Conservation (phyloP, 2,797 vertebrate species). For the Anableps anableps region DNA sequence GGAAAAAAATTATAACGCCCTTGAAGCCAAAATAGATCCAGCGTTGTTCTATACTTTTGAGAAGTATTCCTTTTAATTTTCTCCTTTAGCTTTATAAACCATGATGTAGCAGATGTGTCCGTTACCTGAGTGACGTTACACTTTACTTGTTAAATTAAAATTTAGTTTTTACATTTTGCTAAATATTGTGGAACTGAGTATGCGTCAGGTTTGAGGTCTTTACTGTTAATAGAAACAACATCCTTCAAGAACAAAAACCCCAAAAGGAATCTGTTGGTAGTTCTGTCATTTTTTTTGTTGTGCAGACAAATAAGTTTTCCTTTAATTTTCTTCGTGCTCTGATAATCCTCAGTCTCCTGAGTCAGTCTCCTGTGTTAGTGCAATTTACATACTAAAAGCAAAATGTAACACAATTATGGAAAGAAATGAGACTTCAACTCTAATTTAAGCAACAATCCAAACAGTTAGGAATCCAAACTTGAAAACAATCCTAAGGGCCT, state of each 20-base stretch:
- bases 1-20: background rate
- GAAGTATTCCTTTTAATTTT: background rate
- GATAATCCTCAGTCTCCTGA: background rate
- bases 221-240: too few species aligned
- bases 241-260: background rate
- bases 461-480: background rate
- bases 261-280: background rate
- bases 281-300: slow-evolving; percentile 3
- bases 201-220: background rate
- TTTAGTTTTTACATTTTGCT: background rate
- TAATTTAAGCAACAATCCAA: background rate
- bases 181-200: background rate
- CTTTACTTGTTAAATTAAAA: background rate
- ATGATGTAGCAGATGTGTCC: background rate
- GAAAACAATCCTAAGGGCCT: background rate
- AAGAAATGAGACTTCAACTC: too few species aligned
- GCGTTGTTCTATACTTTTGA: background rate
- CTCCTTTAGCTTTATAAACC: background rate
- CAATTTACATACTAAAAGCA: background rate
- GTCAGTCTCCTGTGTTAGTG: background rate
- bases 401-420: background rate
- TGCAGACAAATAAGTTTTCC: background rate
- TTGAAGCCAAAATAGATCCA: background rate
- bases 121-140: background rate
- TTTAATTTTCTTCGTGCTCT: background rate